Evolutionary conservation across 2,888 invertebrate species (phyloP).

Genomic region (Andrena trimmerana): DNA sequence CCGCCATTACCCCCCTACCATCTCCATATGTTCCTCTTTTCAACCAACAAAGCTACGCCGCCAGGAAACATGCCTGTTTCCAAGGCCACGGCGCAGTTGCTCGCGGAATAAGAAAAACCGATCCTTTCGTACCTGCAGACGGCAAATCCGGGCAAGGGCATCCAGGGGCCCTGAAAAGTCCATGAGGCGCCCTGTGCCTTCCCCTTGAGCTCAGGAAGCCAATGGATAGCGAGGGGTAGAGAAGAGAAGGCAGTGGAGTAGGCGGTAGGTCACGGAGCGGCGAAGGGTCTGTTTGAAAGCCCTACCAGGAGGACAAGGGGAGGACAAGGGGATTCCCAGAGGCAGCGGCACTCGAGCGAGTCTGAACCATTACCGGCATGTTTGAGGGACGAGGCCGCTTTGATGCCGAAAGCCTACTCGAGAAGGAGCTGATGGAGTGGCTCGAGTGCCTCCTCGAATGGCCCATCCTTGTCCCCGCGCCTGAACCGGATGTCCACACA

Average conservation of each 20-base stretch:
- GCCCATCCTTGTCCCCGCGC: conserved; percentile 67
- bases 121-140: neutral
- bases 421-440: conserved; percentile 80
- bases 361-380: conserved; percentile 80
- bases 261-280: conserved; percentile 32
- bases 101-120: no score
- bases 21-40: no score
- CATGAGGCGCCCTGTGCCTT: conserved; percentile 3
- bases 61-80: no score
- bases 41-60: no score
- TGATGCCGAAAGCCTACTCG: conserved; percentile 80
- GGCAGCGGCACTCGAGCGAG: conserved; percentile 72
- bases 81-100: no score
- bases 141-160: neutral
- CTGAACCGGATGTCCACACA: conserved; percentile 69
- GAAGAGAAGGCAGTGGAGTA: conserved; percentile 10
- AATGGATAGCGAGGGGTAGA: conserved; percentile 7
- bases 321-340: conserved; percentile 72
- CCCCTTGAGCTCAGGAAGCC: conserved; percentile 8
- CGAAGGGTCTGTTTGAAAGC: conserved; percentile 69
- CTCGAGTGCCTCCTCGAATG: conserved; percentile 70
- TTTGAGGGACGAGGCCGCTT: conserved; percentile 80
- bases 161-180: neutral
- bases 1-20: no score
- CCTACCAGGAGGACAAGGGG: conserved; percentile 54